phyloP scores from a whole-genome alignment of 2,113 vertebrate species.

The Tupaia chinensis region DNA sequence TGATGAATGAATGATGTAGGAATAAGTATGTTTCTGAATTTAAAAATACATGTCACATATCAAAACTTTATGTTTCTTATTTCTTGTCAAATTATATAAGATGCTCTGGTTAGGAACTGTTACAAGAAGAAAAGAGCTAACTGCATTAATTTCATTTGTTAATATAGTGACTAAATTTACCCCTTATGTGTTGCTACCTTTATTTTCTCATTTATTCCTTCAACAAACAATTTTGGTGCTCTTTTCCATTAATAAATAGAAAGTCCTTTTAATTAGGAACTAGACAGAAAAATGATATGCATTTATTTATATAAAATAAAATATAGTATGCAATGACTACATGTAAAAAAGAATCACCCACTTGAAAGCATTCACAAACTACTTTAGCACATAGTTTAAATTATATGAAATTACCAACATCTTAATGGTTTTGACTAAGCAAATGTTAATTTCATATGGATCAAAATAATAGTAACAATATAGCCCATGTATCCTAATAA shows the following conservation, averaged over 20 bases:
- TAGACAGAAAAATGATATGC: neutral
- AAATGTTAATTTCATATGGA: neutral
- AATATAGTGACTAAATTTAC: neutral
- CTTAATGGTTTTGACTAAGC: slow-evolving; percentile 8
- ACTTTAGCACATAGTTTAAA: neutral
- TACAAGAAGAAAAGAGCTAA: neutral
- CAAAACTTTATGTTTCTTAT: neutral
- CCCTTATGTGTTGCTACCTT: neutral
- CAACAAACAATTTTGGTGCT: neutral
- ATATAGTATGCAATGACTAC: neutral
- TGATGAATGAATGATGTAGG: neutral
- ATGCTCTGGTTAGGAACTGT: neutral
- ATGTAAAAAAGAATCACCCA: neutral
- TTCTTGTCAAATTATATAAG: neutral
- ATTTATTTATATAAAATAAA: slow-evolving; percentile 14
- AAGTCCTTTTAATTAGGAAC: neutral
- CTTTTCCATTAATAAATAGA: neutral
- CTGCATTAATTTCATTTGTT: neutral
- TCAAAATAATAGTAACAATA: neutral
- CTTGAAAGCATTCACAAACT: neutral
- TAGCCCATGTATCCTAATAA: neutral
- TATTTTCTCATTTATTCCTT: neutral
- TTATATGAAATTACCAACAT: neutral
- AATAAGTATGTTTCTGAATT: neutral
- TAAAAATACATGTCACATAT: neutral